Conservation (phyloP, 1,140 invertebrate genomes). For the Plodia interpunctella region DNA sequence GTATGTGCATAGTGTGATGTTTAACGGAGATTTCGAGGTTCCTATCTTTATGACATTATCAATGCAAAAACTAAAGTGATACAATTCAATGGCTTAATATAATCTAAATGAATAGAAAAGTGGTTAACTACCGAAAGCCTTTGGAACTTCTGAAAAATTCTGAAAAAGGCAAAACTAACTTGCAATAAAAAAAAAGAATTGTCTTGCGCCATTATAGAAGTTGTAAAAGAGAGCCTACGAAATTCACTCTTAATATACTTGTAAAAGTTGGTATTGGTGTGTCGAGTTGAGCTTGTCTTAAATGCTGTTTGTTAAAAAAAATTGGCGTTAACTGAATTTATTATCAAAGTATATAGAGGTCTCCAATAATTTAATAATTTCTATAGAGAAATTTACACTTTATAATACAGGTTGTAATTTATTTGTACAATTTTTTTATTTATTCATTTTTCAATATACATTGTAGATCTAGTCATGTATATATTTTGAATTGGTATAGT, state of each 20-base stretch:
- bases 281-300: constrained; percentile 34
- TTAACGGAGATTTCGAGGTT: constrained; percentile 5
- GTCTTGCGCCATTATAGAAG: background rate
- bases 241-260: background rate
- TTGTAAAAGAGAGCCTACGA: background rate
- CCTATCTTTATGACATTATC: constrained; percentile 2
- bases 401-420: constrained; percentile 36
- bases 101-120: background rate
- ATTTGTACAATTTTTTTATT: constrained; percentile 23
- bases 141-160: no score
- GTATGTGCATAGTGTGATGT: background rate
- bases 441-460: constrained; percentile 28
- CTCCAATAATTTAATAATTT: constrained; percentile 25
- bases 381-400: constrained; percentile 21
- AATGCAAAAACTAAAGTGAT: background rate
- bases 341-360: constrained; percentile 28
- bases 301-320: constrained; percentile 32
- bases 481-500: constrained; percentile 29
- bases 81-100: background rate
- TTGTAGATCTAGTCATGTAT: constrained; percentile 49
- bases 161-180: no score
- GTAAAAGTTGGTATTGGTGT: constrained; percentile 27
- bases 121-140: no score
- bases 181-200: no score
- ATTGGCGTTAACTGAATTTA: constrained; percentile 19